Percentiles rank a stretch among this genome's conserved stretches.
These are phyloP conservation scores for Aleiodes alternator DNA, from an alignment of 2,888 invertebrate genomes.

Conservation along the genomic window DNA sequence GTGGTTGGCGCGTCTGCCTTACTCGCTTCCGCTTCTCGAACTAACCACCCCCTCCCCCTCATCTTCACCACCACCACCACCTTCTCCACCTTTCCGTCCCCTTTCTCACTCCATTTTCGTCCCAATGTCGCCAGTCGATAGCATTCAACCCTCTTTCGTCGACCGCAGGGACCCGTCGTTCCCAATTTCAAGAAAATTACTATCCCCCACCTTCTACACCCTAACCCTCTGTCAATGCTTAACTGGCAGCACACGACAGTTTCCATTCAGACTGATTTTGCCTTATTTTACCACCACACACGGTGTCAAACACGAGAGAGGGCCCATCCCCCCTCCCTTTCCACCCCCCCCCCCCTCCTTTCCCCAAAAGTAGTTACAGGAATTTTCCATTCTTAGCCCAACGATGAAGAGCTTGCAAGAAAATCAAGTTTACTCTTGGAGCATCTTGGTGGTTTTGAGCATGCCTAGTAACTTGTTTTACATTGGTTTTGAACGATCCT, in stretches of 20 bases:
- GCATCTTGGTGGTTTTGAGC: conserved; percentile 3
- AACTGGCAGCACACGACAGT: conserved; percentile 27
- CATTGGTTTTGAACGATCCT: conserved; percentile 40
- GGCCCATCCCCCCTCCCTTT: too few relatives aligned
- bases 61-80: neutral
- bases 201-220: conserved; percentile 1
- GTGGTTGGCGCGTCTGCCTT: conserved; percentile 63
- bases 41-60: conserved; percentile 18
- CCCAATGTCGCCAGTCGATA: conserved; percentile 45
- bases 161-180: conserved; percentile 52
- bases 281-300: conserved; percentile 38
- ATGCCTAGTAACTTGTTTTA: conserved; percentile 26
- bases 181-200: conserved; percentile 54
- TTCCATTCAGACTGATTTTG: conserved; percentile 37
- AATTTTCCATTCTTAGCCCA: neutral
- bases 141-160: conserved; percentile 43
- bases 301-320: conserved; percentile 3
- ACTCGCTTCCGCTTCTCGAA: conserved; percentile 29
- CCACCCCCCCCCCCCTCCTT: neutral
- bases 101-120: conserved; percentile 23
- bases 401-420: conserved; percentile 7
- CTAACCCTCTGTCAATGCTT: conserved; percentile 35
- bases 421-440: conserved; percentile 22
- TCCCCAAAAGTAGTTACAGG: conserved; percentile 26
- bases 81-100: conserved; percentile 23